Evolutionary conservation across 2,888 invertebrate genomes (phyloP).

Genomic region (Chloromyia formosa): DNA sequence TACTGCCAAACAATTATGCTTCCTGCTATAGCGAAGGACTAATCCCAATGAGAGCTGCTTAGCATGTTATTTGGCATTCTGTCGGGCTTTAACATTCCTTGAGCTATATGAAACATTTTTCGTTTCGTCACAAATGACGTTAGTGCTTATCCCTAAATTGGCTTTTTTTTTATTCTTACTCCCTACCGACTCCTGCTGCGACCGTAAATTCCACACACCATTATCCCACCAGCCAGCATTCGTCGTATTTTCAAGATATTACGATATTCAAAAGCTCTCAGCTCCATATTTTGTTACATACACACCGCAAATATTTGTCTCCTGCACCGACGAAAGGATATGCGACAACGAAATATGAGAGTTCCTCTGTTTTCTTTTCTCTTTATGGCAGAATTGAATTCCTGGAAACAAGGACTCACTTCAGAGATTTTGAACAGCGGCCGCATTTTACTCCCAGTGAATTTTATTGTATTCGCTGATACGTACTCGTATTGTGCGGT

Average conservation of each 20-base stretch:
- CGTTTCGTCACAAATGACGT: background rate
- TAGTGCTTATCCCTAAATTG: background rate
- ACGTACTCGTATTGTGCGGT: too few relatives aligned
- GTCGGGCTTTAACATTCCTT: too few relatives aligned
- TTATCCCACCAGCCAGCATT: too few relatives aligned
- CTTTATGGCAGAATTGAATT: background rate
- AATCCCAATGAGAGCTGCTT: too few relatives aligned
- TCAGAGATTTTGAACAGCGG: too few relatives aligned
- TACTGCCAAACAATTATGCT: too few relatives aligned
- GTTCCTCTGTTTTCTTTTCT: background rate
- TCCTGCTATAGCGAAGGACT: too few relatives aligned
- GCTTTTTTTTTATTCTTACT: background rate
- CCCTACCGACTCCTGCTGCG: too few relatives aligned
- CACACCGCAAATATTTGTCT: slow-evolving; percentile 7
- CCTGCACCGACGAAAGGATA: background rate
- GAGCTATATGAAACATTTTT: too few relatives aligned
- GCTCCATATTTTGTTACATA: background rate
- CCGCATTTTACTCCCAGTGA: background rate
- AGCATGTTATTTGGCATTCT: too few relatives aligned
- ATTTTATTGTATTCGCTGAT: too few relatives aligned
- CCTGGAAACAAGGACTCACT: background rate
- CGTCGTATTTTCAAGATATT: background rate
- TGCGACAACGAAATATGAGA: background rate
- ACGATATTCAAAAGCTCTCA: background rate
- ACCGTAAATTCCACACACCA: too few relatives aligned